Evolutionary conservation across 2,113 vertebrate species (phyloP).

Genomic region (Parus major): DNA sequence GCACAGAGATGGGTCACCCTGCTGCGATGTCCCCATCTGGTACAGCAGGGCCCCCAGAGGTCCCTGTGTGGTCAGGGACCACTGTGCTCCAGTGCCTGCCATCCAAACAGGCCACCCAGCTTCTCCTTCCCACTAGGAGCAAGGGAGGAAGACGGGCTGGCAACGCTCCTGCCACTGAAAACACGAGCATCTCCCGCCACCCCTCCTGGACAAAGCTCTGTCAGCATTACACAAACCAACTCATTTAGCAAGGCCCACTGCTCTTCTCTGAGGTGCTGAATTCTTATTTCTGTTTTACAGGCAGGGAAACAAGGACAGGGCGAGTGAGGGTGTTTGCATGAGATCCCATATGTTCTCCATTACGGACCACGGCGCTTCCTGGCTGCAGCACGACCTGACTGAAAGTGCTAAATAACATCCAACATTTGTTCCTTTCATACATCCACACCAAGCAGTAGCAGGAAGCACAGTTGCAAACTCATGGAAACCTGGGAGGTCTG

Average conservation of each 20-base stretch:
- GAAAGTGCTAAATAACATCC: constrained; percentile 20
- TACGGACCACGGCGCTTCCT: background rate
- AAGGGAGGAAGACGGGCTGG: background rate
- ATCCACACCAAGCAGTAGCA: constrained; percentile 4
- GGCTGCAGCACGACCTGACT: background rate
- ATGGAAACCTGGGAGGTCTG: constrained; percentile 31
- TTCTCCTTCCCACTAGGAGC: background rate
- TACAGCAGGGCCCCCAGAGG: background rate
- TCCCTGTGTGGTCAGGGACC: background rate
- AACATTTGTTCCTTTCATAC: background rate
- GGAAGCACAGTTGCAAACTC: constrained; percentile 4
- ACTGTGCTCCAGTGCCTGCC: background rate
- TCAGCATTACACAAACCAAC: accelerated
- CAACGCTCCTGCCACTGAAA: background rate
- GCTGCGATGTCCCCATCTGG: accelerated
- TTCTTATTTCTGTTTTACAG: background rate
- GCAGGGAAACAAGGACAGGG: background rate
- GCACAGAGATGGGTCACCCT: accelerated
- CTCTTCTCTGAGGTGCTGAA: background rate
- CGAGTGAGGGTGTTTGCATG: background rate
- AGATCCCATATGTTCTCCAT: constrained; percentile 36
- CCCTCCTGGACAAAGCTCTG: background rate
- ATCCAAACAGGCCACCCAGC: background rate
- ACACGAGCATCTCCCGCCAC: background rate
- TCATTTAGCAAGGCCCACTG: background rate